Conservation (phyloP, 2,888 invertebrate species). For the Opisthograptis luteolata region DNA sequence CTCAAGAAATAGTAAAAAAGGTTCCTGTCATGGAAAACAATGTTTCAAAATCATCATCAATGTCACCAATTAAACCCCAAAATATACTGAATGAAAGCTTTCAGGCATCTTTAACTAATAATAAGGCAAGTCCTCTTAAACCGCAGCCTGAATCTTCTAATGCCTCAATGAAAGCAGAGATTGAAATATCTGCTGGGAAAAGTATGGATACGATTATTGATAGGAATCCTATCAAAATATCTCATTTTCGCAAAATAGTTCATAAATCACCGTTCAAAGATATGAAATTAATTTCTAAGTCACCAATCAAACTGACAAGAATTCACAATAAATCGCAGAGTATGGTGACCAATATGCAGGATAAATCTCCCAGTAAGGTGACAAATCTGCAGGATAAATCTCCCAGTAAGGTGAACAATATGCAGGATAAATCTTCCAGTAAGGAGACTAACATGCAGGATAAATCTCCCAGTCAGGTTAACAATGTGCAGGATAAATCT, state of each 20-base stretch:
- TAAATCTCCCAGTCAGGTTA: conserved; percentile 1
- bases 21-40: conserved; percentile 6
- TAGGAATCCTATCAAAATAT: conserved; percentile 21
- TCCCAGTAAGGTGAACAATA: conserved; percentile 9
- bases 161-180: conserved; percentile 40
- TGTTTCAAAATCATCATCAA: background rate
- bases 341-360: background rate
- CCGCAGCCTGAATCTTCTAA: conserved; percentile 45
- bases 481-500: background rate
- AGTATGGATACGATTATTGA: conserved; percentile 24
- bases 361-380: conserved; percentile 17
- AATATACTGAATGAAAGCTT: conserved; percentile 1
- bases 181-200: conserved; percentile 12
- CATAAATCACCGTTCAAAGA: conserved; percentile 23
- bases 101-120: background rate
- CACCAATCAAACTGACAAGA: conserved; percentile 9
- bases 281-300: conserved; percentile 1
- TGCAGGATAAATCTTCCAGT: conserved; percentile 6
- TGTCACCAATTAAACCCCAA: background rate
- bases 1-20: conserved; percentile 4
- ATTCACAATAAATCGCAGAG: background rate
- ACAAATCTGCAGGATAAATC: background rate
- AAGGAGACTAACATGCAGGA: background rate
- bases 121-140: conserved; percentile 24
- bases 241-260: conserved; percentile 10